Evolutionary conservation across 2,888 invertebrate species (phyloP).

Genomic region (Ellobium chinense): DNA sequence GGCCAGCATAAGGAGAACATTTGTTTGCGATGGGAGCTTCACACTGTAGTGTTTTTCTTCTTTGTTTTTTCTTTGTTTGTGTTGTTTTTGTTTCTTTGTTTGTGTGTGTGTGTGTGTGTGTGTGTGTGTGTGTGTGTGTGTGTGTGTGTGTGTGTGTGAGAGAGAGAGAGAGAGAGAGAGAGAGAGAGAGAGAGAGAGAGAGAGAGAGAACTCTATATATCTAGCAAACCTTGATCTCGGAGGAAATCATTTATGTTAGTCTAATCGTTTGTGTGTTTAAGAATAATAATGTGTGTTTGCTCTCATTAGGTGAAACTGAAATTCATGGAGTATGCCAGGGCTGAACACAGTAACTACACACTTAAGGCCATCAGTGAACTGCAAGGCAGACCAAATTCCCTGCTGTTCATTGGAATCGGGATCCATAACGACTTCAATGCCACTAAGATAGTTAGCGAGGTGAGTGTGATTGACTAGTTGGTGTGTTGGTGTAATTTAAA

Average conservation of each 20-base stretch:
- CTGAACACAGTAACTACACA: not conserved
- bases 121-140: too few relatives aligned
- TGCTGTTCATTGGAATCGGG: slow-evolving; percentile 46
- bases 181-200: not conserved
- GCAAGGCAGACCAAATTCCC: slow-evolving; percentile 15
- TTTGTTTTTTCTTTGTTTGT: too few relatives aligned
- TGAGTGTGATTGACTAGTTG: too few relatives aligned
- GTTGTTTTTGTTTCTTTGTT: too few relatives aligned
- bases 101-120: too few relatives aligned
- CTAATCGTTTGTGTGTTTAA: too few relatives aligned
- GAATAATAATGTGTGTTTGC: not conserved
- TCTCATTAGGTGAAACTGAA: slow-evolving; percentile 20
- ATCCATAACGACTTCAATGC: slow-evolving; percentile 47
- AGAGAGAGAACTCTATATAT: not conserved
- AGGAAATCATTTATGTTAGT: too few relatives aligned
- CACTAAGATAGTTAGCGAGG: not conserved
- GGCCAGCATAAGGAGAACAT: too few relatives aligned
- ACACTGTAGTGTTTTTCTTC: too few relatives aligned
- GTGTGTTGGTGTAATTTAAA: not conserved
- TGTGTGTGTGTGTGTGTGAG: too few relatives aligned
- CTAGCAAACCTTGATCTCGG: not conserved
- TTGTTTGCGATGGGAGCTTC: too few relatives aligned
- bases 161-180: not conserved
- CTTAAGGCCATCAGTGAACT: slow-evolving; percentile 17
- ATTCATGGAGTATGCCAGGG: slow-evolving; percentile 32